These are phyloP conservation scores for Monoplex corrugatus DNA, from an alignment of 2,888 invertebrate genomes.

Conservation along the genomic window DNA sequence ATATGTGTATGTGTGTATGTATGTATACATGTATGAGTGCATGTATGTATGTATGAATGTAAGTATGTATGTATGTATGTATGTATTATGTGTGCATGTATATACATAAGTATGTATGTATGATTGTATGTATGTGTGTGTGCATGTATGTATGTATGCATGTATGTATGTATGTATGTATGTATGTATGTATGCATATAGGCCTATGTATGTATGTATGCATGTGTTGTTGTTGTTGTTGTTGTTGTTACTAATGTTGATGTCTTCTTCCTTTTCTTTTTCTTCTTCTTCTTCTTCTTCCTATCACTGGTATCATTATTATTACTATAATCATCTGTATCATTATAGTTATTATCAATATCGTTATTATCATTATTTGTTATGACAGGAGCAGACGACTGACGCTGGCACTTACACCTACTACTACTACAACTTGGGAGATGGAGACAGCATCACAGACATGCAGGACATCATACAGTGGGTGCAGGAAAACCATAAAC, in stretches of 20 bases:
- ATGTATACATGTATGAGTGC: too few species aligned
- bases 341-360: background rate
- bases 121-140: background rate
- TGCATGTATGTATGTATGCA: background rate
- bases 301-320: background rate
- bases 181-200: too few species aligned
- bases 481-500: constrained; percentile 1
- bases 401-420: background rate
- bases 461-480: background rate
- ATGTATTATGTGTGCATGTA: background rate
- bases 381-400: background rate
- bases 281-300: background rate
- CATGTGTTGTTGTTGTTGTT: too few species aligned
- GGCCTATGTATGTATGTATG: too few species aligned
- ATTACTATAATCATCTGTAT: background rate
- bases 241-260: too few species aligned
- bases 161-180: background rate
- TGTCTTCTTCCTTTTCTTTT: too few species aligned
- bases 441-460: background rate
- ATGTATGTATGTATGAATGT: background rate
- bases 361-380: background rate
- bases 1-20: too few species aligned
- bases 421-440: constrained; percentile 24
- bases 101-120: background rate
- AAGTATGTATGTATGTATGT: background rate